Evolutionary conservation across 2,113 vertebrate species (phyloP).

Genomic region (Nycticorax nycticorax): DNA sequence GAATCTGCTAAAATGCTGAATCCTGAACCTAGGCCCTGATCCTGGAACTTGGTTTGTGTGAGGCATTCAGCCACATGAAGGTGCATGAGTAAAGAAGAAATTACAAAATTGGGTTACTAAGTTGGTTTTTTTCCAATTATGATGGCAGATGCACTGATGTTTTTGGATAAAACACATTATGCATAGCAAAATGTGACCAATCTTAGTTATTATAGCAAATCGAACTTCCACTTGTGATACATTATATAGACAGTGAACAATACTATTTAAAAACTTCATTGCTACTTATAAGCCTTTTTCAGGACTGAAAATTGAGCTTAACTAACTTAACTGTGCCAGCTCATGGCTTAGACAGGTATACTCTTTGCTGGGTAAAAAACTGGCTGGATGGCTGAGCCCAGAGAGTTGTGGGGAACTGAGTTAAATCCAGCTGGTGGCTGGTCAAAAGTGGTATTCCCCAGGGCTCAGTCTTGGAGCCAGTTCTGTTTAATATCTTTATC

Average conservation of each 20-base stretch:
- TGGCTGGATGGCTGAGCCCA: too few species aligned
- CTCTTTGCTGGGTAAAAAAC: too few species aligned
- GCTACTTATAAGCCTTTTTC: neutral
- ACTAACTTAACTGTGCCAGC: neutral
- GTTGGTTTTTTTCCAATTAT: neutral
- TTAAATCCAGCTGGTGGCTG: too few species aligned
- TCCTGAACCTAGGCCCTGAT: neutral
- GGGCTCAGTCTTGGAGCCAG: too few species aligned
- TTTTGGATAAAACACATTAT: neutral
- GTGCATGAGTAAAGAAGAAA: neutral
- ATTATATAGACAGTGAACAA: neutral
- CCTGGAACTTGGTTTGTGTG: neutral
- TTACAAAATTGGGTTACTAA: neutral
- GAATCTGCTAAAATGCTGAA: neutral
- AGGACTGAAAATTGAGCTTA: neutral
- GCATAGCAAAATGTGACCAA: neutral
- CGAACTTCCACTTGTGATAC: neutral
- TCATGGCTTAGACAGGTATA: too few species aligned
- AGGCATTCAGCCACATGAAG: neutral
- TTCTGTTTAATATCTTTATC: too few species aligned
- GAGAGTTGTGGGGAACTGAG: too few species aligned
- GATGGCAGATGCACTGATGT: rapidly evolving
- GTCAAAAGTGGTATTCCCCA: too few species aligned
- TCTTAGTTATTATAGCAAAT: neutral
- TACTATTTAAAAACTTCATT: neutral